These are phyloP conservation scores for Formica aserva DNA, from an alignment of 2,888 invertebrate genomes.

Conservation along the genomic window DNA sequence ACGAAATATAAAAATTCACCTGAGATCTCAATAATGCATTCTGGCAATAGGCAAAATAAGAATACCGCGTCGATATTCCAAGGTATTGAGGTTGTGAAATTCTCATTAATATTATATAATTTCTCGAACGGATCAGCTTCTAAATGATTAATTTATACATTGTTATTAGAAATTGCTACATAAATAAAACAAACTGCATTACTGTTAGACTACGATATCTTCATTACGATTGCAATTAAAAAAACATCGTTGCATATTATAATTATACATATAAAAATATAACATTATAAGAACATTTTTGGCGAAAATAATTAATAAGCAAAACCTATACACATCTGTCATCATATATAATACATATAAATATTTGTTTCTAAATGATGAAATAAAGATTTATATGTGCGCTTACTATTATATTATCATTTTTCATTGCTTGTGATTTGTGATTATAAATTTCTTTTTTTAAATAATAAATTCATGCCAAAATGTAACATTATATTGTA, in stretches of 20 bases:
- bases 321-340: neutral
- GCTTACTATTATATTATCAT: neutral
- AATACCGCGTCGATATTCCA: constrained; percentile 29
- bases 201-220: constrained; percentile 21
- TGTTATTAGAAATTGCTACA: constrained; percentile 1
- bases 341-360: neutral
- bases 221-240: neutral
- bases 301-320: neutral
- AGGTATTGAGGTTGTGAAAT: constrained; percentile 49
- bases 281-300: neutral
- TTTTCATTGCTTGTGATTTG: neutral
- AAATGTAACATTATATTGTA: neutral
- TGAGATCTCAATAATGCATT: constrained; percentile 70
- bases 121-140: constrained; percentile 37
- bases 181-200: constrained; percentile 44
- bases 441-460: neutral
- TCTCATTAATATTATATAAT: constrained; percentile 62
- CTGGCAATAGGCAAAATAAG: constrained; percentile 67
- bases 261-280: neutral
- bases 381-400: neutral
- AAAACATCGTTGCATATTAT: neutral
- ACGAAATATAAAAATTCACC: constrained; percentile 76
- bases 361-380: neutral
- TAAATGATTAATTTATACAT: constrained; percentile 56
- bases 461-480: neutral